Evolutionary conservation across 1,140 invertebrate species (phyloP), one percentile per base, ranked within the genome.

Genomic region (Tetramorium parvispinum): DNA sequence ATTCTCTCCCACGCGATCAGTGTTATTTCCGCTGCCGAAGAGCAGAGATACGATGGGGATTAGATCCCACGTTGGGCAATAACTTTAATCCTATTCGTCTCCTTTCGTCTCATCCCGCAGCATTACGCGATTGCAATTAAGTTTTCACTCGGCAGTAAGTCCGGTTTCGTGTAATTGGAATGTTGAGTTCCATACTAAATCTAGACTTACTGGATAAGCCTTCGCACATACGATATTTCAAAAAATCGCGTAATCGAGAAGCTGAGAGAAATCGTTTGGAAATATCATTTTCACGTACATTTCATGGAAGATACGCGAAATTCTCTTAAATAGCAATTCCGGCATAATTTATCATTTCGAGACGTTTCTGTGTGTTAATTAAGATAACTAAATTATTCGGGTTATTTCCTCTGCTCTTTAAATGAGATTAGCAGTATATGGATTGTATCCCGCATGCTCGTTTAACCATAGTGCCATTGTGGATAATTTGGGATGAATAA

Each of bases 101-200:
- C 51, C 51, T 76, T 53, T 55, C 40, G 24, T 18, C 53, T 49
- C 49, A 10, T 43, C 66, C 75, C 78, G 40, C 70, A 4, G 21
- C 37, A 49, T 77, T 83, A 75, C 85, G 63, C 65, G 66, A 78
- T 85, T 78, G 88, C 89, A 87, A 89, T 90, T 90, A 89, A 87
- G 85, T 82, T 89, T 70, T 85, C 85, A 76, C 75, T 70, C 4
- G 43, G n/a, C 46, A 65, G 77, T 85, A 68, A 88, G 71, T 68
- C 63, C 55, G 55, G 27, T 49, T 63, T 32, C 83, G 40, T 77
- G 77, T 89, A 87, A 90, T 87, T 89, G 89, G 51, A 89, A 90
- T 68, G 86, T 85, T 66, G 55, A 76, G 83, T 87, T 70, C 24
- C 73, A 43, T 51, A 21, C 21, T 32, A n/a, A 43, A 37, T 27